Conservation (phyloP, 2,113 vertebrate species). For the Dicerorhinus sumatrensis region DNA sequence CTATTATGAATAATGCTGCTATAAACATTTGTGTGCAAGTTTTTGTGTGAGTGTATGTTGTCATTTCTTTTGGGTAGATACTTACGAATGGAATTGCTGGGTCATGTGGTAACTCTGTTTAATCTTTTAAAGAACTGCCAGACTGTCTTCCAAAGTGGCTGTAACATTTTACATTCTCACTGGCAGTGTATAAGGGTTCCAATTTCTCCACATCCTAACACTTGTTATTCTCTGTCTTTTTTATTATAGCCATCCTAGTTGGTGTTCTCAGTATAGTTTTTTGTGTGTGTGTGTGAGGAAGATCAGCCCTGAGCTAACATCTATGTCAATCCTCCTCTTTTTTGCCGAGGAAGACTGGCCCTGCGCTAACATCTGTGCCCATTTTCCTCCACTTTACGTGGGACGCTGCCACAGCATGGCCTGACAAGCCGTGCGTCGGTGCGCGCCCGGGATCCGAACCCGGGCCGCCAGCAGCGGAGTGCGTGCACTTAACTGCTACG, state of each 20-base stretch:
- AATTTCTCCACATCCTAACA: background rate
- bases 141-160: background rate
- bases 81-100: background rate
- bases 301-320: too few species aligned
- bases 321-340: too few species aligned
- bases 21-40: background rate
- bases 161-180: background rate
- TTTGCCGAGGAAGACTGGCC: too few species aligned
- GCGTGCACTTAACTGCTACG: too few species aligned
- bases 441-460: too few species aligned
- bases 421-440: too few species aligned
- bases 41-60: background rate
- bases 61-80: background rate
- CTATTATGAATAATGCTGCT: background rate
- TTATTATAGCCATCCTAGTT: background rate
- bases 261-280: background rate
- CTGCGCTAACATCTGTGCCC: too few species aligned
- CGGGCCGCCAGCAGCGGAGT: too few species aligned
- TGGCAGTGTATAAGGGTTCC: background rate
- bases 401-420: too few species aligned
- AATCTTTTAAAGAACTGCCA: background rate
- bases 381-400: too few species aligned
- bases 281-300: too few species aligned
- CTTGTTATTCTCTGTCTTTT: background rate
- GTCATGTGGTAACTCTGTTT: background rate